phyloP scores from a whole-genome alignment of 2,113 vertebrate genomes.

The Gymnogyps californianus region DNA sequence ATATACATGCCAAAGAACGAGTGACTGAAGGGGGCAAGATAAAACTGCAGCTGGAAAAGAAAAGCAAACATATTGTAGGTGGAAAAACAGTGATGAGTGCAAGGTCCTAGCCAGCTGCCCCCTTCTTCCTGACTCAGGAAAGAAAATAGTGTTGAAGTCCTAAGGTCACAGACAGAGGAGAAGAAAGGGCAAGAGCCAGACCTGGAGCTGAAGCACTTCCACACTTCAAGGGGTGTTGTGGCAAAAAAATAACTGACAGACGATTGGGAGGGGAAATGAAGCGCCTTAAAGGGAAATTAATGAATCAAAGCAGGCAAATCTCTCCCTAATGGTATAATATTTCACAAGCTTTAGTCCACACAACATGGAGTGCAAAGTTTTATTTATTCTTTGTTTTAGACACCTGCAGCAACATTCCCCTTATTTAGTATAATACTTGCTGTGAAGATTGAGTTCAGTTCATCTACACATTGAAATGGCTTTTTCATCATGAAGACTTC shows the following conservation, averaged over 20 bases:
- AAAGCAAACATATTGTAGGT: conserved; percentile 60
- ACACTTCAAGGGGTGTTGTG: conserved; percentile 16
- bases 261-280: conserved; percentile 18
- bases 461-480: not conserved
- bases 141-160: conserved; percentile 66
- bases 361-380: not conserved
- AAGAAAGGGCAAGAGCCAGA: conserved; percentile 51
- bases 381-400: not conserved
- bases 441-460: not conserved
- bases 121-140: conserved; percentile 65
- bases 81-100: conserved; percentile 55
- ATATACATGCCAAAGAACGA: not conserved
- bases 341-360: not conserved
- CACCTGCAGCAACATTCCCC: not conserved
- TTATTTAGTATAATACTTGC: not conserved
- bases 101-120: conserved; percentile 38
- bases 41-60: conserved; percentile 53
- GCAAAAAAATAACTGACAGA: conserved; percentile 16
- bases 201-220: conserved; percentile 31
- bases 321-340: not conserved
- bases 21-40: conserved; percentile 4
- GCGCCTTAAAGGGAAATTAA: conserved; percentile 39
- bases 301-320: conserved; percentile 39
- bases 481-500: not conserved
- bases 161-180: conserved; percentile 53